phyloP scores from a whole-genome alignment of 92 coral and sea anemone genomes.

The Palythoa grandiflora region DNA sequence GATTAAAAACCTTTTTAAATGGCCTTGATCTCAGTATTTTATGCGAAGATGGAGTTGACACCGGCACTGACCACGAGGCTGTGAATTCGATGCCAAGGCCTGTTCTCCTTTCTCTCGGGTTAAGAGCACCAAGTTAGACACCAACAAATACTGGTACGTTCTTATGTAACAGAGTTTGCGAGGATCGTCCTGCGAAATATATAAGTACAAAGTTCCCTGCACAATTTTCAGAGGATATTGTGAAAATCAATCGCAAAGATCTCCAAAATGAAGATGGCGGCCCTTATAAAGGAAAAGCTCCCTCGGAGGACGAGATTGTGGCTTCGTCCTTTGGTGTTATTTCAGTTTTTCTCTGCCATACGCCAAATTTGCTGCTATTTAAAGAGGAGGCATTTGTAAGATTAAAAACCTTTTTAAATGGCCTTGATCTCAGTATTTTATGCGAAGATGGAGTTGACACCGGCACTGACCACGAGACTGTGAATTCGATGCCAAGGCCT shows the following conservation, averaged over 20 bases:
- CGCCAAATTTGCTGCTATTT: slow-evolving; percentile 6
- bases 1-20: background rate
- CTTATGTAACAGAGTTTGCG: background rate
- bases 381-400: slow-evolving; percentile 14
- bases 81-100: no score
- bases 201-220: background rate
- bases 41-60: no score
- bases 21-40: no score
- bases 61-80: no score
- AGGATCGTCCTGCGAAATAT: background rate
- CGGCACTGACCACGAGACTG: no score
- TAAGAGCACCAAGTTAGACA: background rate
- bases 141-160: background rate
- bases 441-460: no score
- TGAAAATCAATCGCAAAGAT: background rate
- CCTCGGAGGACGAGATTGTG: background rate
- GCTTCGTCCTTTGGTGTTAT: slow-evolving; percentile 8
- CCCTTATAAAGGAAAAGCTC: background rate
- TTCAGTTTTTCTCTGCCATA: background rate
- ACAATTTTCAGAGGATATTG: slow-evolving; percentile 12
- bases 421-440: no score
- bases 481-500: no score
- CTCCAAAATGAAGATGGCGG: slow-evolving; percentile 24
- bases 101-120: slow-evolving; percentile 1
- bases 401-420: background rate